Evolutionary conservation across 1,140 invertebrate species (phyloP).

Genomic region (Dermatophagoides farinae): DNA sequence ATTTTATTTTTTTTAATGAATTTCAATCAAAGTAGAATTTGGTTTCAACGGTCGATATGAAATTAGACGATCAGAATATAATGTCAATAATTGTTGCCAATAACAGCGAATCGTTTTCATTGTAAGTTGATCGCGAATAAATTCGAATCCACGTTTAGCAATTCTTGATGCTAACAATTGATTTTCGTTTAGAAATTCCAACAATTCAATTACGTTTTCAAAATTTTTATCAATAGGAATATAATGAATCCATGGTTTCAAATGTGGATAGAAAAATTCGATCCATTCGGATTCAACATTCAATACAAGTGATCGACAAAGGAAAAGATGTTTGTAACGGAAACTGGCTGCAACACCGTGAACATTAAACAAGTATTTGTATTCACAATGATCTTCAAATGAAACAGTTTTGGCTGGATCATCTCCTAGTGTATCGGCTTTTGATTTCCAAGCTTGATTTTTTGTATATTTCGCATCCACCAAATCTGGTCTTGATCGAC

Average conservation of each 20-base stretch:
- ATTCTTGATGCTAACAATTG: slow-evolving; percentile 54
- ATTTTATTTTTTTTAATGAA: not conserved
- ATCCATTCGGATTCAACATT: slow-evolving; percentile 85
- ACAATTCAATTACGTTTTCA: slow-evolving; percentile 42
- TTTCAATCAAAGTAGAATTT: not conserved
- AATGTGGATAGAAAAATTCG: slow-evolving; percentile 78
- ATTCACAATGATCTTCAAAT: slow-evolving; percentile 71
- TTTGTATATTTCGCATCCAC: slow-evolving; percentile 87
- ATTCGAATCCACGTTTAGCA: slow-evolving; percentile 52
- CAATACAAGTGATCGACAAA: slow-evolving; percentile 82
- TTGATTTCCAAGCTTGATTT: slow-evolving; percentile 94
- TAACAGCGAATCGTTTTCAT: slow-evolving; percentile 66
- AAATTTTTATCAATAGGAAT: slow-evolving; percentile 52
- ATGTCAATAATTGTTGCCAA: slow-evolving; percentile 56
- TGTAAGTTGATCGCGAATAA: slow-evolving; percentile 60
- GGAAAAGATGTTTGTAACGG: slow-evolving; percentile 81
- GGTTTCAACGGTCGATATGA: not conserved
- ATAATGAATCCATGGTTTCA: slow-evolving; percentile 92
- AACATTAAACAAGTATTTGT: slow-evolving; percentile 75
- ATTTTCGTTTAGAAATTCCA: slow-evolving; percentile 55
- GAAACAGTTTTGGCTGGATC: slow-evolving; percentile 63
- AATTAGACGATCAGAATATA: slow-evolving; percentile 39
- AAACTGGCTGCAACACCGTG: slow-evolving; percentile 90
- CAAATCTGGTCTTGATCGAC: slow-evolving; percentile 47
- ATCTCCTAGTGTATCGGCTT: slow-evolving; percentile 56